Percentiles rank a stretch among this genome's conserved stretches.
phyloP scores from a whole-genome alignment of 2,888 invertebrate species.

The Andrena bicolor region DNA sequence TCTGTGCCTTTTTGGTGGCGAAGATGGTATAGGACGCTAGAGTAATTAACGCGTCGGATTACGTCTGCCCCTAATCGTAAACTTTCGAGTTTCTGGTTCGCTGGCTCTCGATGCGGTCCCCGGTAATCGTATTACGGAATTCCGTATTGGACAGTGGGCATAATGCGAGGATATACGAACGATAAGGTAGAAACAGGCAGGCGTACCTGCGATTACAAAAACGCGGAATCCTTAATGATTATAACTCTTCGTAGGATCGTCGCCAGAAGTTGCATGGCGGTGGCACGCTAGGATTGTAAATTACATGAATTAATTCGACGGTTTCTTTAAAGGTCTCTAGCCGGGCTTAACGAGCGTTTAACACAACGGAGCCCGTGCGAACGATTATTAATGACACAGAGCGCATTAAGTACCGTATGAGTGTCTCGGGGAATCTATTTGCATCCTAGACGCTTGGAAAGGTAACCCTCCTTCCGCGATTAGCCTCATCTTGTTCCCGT shows the following conservation, averaged over 20 bases:
- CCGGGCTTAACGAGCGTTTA: conserved; percentile 66
- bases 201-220: conserved; percentile 16
- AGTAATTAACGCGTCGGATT: conserved; percentile 19
- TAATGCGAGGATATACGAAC: conserved; percentile 18
- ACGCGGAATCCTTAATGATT: conserved; percentile 40
- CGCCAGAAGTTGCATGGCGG: conserved; percentile 40
- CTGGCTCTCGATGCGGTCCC: background rate
- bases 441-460: conserved; percentile 8
- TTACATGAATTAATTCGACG: conserved; percentile 70
- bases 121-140: conserved; percentile 37
- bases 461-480: conserved; percentile 24
- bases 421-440: conserved; percentile 54
- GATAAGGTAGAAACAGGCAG: background rate
- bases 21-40: too few relatives aligned
- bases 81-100: conserved; percentile 12
- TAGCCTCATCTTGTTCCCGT: background rate
- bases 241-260: conserved; percentile 51
- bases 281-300: conserved; percentile 59
- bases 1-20: too few relatives aligned
- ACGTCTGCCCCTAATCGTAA: conserved; percentile 17
- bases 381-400: conserved; percentile 66
- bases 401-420: conserved; percentile 54
- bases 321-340: conserved; percentile 54
- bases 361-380: conserved; percentile 54
- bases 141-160: conserved; percentile 6